Percentiles rank a stretch among this genome's conserved stretches.
These are phyloP conservation scores for Diprion similis DNA, from an alignment of 1,140 invertebrate genomes.

Conservation along the genomic window DNA sequence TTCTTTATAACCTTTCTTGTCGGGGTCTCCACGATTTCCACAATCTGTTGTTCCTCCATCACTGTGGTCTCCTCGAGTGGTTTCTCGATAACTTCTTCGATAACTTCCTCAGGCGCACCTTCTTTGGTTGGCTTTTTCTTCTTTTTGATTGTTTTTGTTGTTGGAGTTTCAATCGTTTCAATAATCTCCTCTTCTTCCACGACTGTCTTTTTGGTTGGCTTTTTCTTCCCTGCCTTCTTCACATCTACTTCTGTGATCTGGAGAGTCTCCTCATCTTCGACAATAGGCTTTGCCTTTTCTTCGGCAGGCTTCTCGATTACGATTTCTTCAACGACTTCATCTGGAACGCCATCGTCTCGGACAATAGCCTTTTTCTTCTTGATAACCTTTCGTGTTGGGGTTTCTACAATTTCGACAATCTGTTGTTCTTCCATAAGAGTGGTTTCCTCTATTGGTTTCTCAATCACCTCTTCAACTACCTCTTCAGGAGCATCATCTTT, in stretches of 20 bases:
- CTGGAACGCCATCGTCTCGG: conserved; percentile 30
- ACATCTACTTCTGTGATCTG: conserved; percentile 26
- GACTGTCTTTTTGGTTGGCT: conserved; percentile 16
- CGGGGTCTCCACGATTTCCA: conserved; percentile 12
- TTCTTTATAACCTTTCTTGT: conserved; percentile 28
- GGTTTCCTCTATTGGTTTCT: conserved; percentile 26
- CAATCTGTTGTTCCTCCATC: conserved; percentile 14
- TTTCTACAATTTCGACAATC: conserved; percentile 35
- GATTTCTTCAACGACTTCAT: conserved; percentile 26
- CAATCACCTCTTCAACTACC: conserved; percentile 29
- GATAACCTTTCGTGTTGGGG: conserved; percentile 22
- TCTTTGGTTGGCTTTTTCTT: conserved; percentile 32
- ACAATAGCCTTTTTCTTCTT: conserved; percentile 30
- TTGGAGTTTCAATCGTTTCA: conserved; percentile 35
- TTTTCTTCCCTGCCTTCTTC: conserved; percentile 14
- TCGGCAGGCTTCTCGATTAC: conserved; percentile 26
- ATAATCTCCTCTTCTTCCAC: conserved; percentile 29
- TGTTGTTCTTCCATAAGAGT: conserved; percentile 14
- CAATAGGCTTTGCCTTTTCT: conserved; percentile 27
- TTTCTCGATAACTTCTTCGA: not conserved
- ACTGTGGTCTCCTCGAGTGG: not conserved
- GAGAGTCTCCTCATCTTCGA: conserved; percentile 21
- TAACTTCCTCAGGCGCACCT: conserved; percentile 11
- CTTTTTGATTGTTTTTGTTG: conserved; percentile 39
- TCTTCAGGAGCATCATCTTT: conserved; percentile 20